Percentiles rank a stretch among this genome's conserved stretches.
Conservation (phyloP, 2,113 vertebrate species). For the Phrynosoma blainvillii region DNA sequence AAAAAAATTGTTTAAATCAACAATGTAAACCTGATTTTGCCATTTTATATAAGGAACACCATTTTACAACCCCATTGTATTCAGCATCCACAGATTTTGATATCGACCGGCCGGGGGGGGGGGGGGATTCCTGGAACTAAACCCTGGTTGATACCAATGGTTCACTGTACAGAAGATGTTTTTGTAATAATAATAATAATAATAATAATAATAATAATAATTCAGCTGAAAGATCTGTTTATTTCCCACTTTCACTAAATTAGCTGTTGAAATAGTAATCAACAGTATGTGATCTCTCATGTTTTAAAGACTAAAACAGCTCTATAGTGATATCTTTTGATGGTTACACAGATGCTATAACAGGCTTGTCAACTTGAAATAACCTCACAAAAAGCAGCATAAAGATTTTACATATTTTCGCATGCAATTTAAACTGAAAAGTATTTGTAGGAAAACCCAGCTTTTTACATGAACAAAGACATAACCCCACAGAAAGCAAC, state of each 20-base stretch:
- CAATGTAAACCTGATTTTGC: too few species aligned
- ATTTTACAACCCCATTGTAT: too few species aligned
- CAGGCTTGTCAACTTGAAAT: neutral
- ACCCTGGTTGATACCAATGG: too few species aligned
- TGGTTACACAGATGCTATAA: neutral
- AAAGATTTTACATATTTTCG: neutral
- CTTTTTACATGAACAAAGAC: conserved; percentile 24
- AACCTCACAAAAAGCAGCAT: neutral
- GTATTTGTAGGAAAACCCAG: conserved; percentile 29
- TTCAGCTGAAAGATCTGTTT: neutral
- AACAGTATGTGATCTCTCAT: neutral
- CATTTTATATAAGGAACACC: too few species aligned
- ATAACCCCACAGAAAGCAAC: neutral
- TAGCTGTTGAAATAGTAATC: neutral
- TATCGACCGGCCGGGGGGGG: too few species aligned
- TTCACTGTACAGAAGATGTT: too few species aligned
- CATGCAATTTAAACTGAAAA: conserved; percentile 31
- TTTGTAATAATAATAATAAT: too few species aligned
- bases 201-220: neutral
- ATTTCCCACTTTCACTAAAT: neutral
- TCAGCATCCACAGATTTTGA: too few species aligned
- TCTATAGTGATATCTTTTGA: neutral
- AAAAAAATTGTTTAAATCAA: too few species aligned
- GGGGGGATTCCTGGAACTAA: too few species aligned
- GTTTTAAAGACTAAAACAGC: neutral